phyloP scores from a whole-genome alignment of 2,888 invertebrate species.

The Lordiphosa andalusiaca region DNA sequence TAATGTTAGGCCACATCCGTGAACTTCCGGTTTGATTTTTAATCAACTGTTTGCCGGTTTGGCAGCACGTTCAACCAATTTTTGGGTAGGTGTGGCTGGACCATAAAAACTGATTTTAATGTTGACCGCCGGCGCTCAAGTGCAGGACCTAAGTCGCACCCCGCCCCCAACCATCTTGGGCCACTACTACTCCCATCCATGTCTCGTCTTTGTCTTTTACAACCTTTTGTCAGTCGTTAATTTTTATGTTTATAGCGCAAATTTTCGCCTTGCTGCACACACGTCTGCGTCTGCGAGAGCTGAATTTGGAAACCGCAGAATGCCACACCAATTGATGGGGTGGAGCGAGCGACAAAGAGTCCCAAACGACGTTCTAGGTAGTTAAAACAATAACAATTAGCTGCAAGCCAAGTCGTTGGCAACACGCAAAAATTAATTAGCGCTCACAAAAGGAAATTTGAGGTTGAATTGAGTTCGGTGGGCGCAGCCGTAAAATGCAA shows the following conservation, averaged over 20 bases:
- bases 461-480: conserved; percentile 15
- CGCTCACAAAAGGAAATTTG: conserved; percentile 21
- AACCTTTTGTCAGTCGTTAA: conserved; percentile 76
- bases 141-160: conserved; percentile 18
- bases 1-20: not conserved
- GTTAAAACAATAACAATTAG: conserved; percentile 72
- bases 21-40: conserved; percentile 54
- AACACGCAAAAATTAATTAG: conserved; percentile 71
- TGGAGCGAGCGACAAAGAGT: not conserved
- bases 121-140: conserved; percentile 48
- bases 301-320: conserved; percentile 43
- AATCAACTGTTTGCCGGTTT: conserved; percentile 43
- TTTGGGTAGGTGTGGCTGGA: conserved; percentile 49
- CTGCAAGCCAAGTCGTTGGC: conserved; percentile 63
- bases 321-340: conserved; percentile 23
- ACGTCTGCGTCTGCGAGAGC: conserved; percentile 25
- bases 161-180: not conserved
- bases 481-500: conserved; percentile 42
- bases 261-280: conserved; percentile 72
- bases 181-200: not conserved
- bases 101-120: conserved; percentile 78
- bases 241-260: conserved; percentile 77
- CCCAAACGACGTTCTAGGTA: conserved; percentile 43
- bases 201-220: conserved; percentile 71
- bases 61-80: conserved; percentile 32